A percentile compares a stretch with the other conserved stretches of the same genome.
These are phyloP conservation scores for Holacanthus passer DNA, from an alignment of 2,113 vertebrate species.

Conservation along the genomic window DNA sequence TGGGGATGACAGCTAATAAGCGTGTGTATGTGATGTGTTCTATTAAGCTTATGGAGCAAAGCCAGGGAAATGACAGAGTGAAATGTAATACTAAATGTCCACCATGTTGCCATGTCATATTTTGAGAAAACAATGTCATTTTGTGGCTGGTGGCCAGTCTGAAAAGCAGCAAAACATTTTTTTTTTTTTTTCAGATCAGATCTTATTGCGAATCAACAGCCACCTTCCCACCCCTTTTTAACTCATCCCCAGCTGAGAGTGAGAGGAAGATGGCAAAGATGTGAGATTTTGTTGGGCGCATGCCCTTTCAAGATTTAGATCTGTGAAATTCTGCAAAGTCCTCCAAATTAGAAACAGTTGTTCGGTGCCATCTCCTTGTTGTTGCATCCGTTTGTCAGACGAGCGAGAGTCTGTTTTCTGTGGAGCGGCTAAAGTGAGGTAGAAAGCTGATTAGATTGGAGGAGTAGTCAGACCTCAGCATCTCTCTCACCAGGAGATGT, in stretches of 20 bases:
- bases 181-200: slow-evolving; percentile 19
- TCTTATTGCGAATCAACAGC: slow-evolving; percentile 30
- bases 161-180: neutral
- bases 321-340: slow-evolving; percentile 50
- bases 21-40: slow-evolving; percentile 31
- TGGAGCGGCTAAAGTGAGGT: slow-evolving; percentile 58
- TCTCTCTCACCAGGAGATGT: slow-evolving; percentile 76
- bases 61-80: neutral
- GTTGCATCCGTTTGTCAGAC: slow-evolving; percentile 67
- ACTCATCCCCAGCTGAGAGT: slow-evolving; percentile 41
- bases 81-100: slow-evolving; percentile 8
- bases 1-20: slow-evolving; percentile 51
- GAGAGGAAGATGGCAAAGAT: slow-evolving; percentile 34
- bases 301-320: slow-evolving; percentile 53
- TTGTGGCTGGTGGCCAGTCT: neutral
- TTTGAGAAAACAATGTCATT: slow-evolving; percentile 2
- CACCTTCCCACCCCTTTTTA: slow-evolving; percentile 25
- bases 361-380: slow-evolving; percentile 59
- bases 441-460: slow-evolving; percentile 68
- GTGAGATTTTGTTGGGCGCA: slow-evolving; percentile 13
- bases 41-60: slow-evolving; percentile 11
- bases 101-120: neutral
- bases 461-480: slow-evolving; percentile 61
- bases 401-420: slow-evolving; percentile 48
- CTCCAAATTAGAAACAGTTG: slow-evolving; percentile 63